These are phyloP conservation scores for Calidris pugnax DNA, from an alignment of 2,113 vertebrate species.

Conservation along the genomic window DNA sequence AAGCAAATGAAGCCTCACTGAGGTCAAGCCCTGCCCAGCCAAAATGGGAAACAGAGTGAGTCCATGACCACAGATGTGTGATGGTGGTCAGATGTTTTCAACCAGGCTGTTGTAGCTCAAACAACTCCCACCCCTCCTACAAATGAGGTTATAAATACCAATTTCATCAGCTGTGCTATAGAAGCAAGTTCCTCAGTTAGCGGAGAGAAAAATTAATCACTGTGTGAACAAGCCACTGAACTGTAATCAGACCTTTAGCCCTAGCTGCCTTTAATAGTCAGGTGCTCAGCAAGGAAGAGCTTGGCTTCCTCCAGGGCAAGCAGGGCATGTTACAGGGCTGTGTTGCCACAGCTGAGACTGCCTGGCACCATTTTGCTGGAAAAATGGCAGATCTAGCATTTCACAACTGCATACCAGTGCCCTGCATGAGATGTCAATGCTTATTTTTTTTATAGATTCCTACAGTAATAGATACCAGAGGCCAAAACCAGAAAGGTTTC, in stretches of 20 bases:
- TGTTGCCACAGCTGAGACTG: background rate
- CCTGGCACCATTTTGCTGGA: background rate
- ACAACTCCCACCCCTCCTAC: background rate
- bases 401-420: fast-evolving
- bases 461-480: background rate
- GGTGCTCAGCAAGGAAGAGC: background rate
- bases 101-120: background rate
- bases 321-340: background rate
- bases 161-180: background rate
- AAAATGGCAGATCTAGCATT: background rate
- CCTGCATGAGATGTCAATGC: background rate
- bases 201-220: background rate
- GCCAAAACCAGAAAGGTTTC: background rate
- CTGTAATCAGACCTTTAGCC: background rate
- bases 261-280: background rate
- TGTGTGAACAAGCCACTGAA: background rate
- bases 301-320: background rate
- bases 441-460: background rate
- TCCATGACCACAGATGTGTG: background rate
- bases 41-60: background rate
- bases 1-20: background rate
- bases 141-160: background rate
- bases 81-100: background rate
- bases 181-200: background rate
- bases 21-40: background rate